Conservation (phyloP, 2,888 invertebrate species). For the Caradrina clavipalpis region DNA sequence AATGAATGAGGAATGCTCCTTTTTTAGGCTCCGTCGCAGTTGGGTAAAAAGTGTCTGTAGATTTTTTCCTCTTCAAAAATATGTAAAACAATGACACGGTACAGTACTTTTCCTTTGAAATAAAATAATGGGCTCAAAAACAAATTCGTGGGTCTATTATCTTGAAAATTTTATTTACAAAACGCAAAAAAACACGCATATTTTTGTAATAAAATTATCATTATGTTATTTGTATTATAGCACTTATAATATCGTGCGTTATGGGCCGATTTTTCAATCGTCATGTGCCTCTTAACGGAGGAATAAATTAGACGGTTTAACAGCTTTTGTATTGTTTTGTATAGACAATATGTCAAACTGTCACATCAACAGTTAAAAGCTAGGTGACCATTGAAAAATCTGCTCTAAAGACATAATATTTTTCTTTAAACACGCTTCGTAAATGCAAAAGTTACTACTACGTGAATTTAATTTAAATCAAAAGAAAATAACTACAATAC, state of each 20-base stretch:
- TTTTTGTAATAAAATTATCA: constrained; percentile 29
- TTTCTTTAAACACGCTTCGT: constrained; percentile 4
- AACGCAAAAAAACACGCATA: constrained; percentile 28
- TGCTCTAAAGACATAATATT: too few species aligned
- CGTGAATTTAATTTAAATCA: neutral
- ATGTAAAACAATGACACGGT: constrained; percentile 52
- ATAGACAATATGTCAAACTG: too few species aligned
- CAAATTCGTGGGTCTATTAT: constrained; percentile 45
- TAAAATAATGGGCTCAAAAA: constrained; percentile 46
- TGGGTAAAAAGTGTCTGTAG: neutral
- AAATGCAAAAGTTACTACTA: neutral
- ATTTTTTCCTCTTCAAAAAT: constrained; percentile 22
- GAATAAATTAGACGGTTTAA: too few species aligned
- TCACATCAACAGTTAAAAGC: too few species aligned
- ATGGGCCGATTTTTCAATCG: too few species aligned
- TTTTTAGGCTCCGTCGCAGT: neutral
- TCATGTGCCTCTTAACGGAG: too few species aligned
- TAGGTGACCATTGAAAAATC: too few species aligned
- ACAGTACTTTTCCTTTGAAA: constrained; percentile 42
- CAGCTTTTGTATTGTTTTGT: too few species aligned
- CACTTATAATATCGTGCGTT: too few species aligned
- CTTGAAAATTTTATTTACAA: constrained; percentile 33
- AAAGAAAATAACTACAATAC: constrained; percentile 5
- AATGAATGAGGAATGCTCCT: neutral
- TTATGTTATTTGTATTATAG: constrained; percentile 39